Base-by-base conservation (phyloP, 2,797 vertebrate genomes). In the Lepilemur ruficaudatus region DNA sequence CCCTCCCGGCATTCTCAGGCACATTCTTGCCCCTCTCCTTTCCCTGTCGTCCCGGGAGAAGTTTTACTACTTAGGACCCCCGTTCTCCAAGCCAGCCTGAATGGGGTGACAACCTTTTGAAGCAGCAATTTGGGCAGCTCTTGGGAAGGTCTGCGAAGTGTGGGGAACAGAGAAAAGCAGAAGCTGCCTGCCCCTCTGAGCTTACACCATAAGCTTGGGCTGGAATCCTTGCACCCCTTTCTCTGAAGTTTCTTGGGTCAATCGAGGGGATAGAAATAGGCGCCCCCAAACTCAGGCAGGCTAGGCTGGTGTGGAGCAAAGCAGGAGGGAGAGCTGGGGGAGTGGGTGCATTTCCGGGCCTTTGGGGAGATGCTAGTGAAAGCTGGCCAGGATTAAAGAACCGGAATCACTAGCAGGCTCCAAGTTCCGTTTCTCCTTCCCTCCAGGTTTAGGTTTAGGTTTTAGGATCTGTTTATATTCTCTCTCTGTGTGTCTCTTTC, bases 401-500 rank as follows among this genome's bases (percentile, higher is more conserved):
- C 57, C 1, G 22, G 67, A 78, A 76, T 72, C 63, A 69, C 11
- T n/a, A 80, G 70, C 65, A 73, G 86, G 23, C 67, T 76, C 50
- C 55, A 35, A 23, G 46, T 30, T 69, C 32, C 61, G 65, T 67
- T 70, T 96, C 52, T 89, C n/a, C 76, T 81, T 32, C 23, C 59
- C 7, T 72, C 43, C 65, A 28, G 57, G 46, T 32, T 93, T 93
- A 94, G 91, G 35, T 38, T 84, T 94, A 96, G 75, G 76, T 25
- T 93, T 84, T 94, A 96, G 70, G 76, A 25, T 93, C 82, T 96
- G 48, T 88, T 89, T 94, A 84, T 80, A 55, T 84, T 76, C 50
- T n/a, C 17, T 86, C 65, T 50, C 17, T 95, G 35, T 70, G 30
- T 55, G 23, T 52, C 50, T 48, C 52, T 55, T 32, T 5, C 43